Conservation (phyloP, 2,797 vertebrate genomes). For the Gambelia wislizenii region DNA sequence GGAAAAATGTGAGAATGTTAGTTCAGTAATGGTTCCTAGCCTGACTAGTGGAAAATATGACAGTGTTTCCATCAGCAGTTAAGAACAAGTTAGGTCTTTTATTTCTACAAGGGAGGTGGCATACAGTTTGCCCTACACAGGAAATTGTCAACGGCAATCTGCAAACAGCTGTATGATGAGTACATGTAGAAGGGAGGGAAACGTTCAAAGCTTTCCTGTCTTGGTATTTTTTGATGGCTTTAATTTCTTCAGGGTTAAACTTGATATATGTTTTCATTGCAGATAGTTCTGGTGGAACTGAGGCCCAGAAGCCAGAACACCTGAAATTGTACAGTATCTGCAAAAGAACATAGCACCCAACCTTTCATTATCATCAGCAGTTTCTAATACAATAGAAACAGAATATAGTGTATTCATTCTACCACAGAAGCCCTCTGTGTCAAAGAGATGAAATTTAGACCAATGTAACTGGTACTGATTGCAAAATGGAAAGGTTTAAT, state of each 20-base stretch:
- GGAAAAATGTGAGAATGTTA: conserved; percentile 91
- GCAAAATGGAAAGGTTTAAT: neutral
- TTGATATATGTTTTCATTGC: neutral
- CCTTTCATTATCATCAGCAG: neutral
- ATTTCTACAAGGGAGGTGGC: conserved; percentile 84
- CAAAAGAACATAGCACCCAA: too few species aligned
- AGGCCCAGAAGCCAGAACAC: neutral
- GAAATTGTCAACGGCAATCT: conserved; percentile 79
- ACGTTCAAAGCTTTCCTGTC: conserved; percentile 46
- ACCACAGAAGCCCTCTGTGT: neutral
- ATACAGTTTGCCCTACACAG: conserved; percentile 81
- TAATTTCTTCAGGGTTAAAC: conserved; percentile 17
- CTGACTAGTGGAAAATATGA: conserved; percentile 88
- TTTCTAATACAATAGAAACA: neutral
- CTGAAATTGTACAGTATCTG: neutral
- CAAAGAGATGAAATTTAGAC: neutral
- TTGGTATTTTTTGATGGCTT: conserved; percentile 42
- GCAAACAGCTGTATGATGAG: conserved; percentile 70
- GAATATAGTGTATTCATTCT: neutral
- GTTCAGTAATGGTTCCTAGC: conserved; percentile 86
- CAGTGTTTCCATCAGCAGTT: conserved; percentile 89
- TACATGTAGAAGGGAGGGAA: conserved; percentile 71
- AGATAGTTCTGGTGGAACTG: neutral
- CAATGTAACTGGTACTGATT: neutral
- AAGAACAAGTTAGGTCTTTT: conserved; percentile 81